These are phyloP conservation scores for Zhengitettix transpicula DNA, from an alignment of 2,888 invertebrate genomes.

Conservation along the genomic window DNA sequence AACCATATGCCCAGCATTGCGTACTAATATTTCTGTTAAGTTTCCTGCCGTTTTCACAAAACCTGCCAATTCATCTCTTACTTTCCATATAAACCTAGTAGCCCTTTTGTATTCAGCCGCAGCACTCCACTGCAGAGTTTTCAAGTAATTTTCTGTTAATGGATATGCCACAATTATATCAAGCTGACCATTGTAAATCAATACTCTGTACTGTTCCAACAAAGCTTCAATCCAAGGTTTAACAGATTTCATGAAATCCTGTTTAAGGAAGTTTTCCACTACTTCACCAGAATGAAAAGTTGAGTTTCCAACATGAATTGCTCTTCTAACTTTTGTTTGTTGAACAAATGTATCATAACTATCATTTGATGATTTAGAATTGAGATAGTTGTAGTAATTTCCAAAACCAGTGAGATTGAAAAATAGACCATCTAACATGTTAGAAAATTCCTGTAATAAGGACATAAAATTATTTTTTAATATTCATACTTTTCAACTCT, in stretches of 20 bases:
- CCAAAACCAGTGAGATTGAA: slow-evolving; percentile 58
- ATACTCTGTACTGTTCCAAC: slow-evolving; percentile 37
- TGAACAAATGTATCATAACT: slow-evolving; percentile 26
- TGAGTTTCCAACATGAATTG: slow-evolving; percentile 39
- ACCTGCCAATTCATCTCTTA: slow-evolving; percentile 16
- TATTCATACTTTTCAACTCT: too few relatives aligned
- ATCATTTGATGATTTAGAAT: slow-evolving; percentile 34
- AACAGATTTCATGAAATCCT: slow-evolving; percentile 38
- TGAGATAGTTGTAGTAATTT: slow-evolving; percentile 58
- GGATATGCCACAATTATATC: slow-evolving; percentile 51
- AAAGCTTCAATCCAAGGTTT: slow-evolving; percentile 31
- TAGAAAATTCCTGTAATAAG: too few relatives aligned
- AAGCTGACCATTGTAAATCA: slow-evolving; percentile 25
- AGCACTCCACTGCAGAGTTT: slow-evolving; percentile 30
- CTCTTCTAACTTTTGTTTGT: slow-evolving; percentile 26
- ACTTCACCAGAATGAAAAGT: slow-evolving; percentile 44
- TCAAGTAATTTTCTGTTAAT: slow-evolving; percentile 36
- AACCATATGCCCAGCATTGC: slow-evolving; percentile 25
- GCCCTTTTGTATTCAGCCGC: slow-evolving; percentile 11
- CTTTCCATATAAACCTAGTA: slow-evolving; percentile 3
- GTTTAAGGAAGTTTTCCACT: slow-evolving; percentile 32
- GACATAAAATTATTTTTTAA: too few relatives aligned
- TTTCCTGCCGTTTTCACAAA: slow-evolving; percentile 18
- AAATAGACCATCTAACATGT: slow-evolving; percentile 28
- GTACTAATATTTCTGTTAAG: slow-evolving; percentile 19